phyloP scores from a whole-genome alignment of 2,113 vertebrate species.

The Paralichthys olivaceus region DNA sequence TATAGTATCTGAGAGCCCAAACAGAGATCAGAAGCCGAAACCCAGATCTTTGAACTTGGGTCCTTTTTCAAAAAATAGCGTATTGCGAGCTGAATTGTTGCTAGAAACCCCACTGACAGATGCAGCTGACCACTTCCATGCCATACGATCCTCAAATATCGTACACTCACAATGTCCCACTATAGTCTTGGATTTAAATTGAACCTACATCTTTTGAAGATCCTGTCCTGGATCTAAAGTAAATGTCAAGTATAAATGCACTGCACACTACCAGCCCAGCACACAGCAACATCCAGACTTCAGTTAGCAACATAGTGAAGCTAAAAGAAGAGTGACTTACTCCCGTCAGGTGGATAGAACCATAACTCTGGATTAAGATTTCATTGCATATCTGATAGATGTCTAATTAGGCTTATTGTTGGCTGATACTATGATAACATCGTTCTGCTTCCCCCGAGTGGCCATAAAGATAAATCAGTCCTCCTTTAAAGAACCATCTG shows the following conservation, averaged over 20 bases:
- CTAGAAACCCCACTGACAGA: neutral
- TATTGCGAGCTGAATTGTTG: neutral
- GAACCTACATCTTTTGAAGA: too few relatives aligned
- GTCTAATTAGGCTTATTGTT: too few relatives aligned
- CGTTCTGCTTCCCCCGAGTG: neutral
- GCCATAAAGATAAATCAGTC: neutral
- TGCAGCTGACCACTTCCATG: neutral
- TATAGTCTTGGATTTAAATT: too few relatives aligned
- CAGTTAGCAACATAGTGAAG: neutral
- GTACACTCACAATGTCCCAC: too few relatives aligned
- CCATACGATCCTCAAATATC: neutral
- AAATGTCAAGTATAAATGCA: too few relatives aligned
- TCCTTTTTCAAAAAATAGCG: neutral
- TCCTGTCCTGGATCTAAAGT: too few relatives aligned
- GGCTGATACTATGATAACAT: neutral
- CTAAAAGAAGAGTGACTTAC: neutral
- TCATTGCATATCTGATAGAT: too few relatives aligned
- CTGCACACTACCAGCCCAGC: too few relatives aligned
- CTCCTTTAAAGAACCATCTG: neutral
- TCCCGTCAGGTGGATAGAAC: neutral
- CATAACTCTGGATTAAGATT: neutral
- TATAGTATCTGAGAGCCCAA: constrained; percentile 19
- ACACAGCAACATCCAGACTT: neutral
- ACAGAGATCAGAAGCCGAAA: constrained; percentile 15
- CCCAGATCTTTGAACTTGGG: constrained; percentile 6